Base-by-base conservation (phyloP, 2,797 vertebrate species). In the Mustela erminea region DNA sequence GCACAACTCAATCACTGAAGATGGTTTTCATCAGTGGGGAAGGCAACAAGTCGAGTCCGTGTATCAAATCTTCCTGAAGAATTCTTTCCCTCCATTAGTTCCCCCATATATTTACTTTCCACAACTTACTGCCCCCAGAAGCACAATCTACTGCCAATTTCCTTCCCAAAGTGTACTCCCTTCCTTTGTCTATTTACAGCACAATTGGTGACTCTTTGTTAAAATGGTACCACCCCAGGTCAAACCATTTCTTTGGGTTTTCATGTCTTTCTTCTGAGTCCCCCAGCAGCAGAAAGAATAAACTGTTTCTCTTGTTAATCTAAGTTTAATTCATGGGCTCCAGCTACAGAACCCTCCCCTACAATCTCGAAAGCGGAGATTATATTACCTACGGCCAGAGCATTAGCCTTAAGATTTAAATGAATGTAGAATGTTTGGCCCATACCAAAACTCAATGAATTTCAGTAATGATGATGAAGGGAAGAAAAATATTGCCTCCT, bases 381-480 rank as follows among this genome's bases (percentile, higher is more conserved):
- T 60, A 49, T 75, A 92, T 20, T 58, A 62, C 25, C 58, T 82
- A 23, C 29, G 17, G 7, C 29, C 11, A 86, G 29, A 93, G n/a
- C 91, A 58, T 56, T 74, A 62, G 49, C 54, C 68, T 81, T 64
- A 81, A 85, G 12, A 70, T 80, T 49, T 92, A 96, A 95, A 60
- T 60, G 12, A 58, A 91, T 81, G 25, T 77, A 54, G 15, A 80
- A 27, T 43, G 43, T 41, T 87, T 72, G 64, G 14, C 20, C 90
- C 89, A 49, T 15, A 52, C 38, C 62, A 58, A 21, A 80, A 32
- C 41, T 74, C 46, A 14, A 2, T 62, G 72, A 52, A 86, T 86
- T 94, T 93, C 88, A 92, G 41, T 49, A 62, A 62, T 43, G 5
- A 78, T 52, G 35, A 75, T 49, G 35, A 58, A 91, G 8, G 46